Evolutionary conservation across 2,113 vertebrate species (phyloP), one percentile per base, ranked within the genome.

Genomic region (Gobiocypris rarus): DNA sequence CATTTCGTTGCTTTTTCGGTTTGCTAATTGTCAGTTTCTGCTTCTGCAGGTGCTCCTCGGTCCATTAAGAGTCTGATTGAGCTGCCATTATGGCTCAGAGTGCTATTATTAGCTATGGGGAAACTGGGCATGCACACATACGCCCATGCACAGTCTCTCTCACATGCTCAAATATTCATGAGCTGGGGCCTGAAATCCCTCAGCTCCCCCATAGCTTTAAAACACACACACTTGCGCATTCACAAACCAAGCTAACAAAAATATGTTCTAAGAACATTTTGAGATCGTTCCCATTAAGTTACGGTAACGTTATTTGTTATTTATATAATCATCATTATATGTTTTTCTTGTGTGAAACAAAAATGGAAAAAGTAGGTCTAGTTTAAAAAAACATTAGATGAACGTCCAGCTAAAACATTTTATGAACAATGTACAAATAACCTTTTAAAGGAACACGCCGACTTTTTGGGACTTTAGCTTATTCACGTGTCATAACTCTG

Each of bases 131-230:
- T 75, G 50, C 58, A 78, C 15, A 54, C n/a, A 84, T 56, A 38
- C 31, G 22, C 48, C 48, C 59, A 31, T 70, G 52, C 63, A 28
- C 74, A 31, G 43, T 41, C 17, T 79, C 34, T 84, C 11, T 85
- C 43, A 61, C 22, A 71, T 41, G 90, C 91, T 93, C 85, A 94
- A 94, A 93, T 90, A 93, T 94, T 93, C 90, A 94, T 92, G 84
- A 93, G 89, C 76, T 84, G 71, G 89, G 88, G 86, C 88, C 89
- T 88, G n/a, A 87, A 89, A 83, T 86, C 34, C 56, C 59, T 48
- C 86, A 83, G 75, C 87, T 89, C 86, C 83, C 77, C 52, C 83
- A 61, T 81, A 41, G 45, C 48, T n/a, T 69, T 28, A 56, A 34
- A 7, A 54, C 58, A 63, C 38, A 48, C 79, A 45, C 77, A 38